Base-by-base conservation (phyloP, 2,888 invertebrate genomes). In the Minunthozetes semirufus region DNA sequence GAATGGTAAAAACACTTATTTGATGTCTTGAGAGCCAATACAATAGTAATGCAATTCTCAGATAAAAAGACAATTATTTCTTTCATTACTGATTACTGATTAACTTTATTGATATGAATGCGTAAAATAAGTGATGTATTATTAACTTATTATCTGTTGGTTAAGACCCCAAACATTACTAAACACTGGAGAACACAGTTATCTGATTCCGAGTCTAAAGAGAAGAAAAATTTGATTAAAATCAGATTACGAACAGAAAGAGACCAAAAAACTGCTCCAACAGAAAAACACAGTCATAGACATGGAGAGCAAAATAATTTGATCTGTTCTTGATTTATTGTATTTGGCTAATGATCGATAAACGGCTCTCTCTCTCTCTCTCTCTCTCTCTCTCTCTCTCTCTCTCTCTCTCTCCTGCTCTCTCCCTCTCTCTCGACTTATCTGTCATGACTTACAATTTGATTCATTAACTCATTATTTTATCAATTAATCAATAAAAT, bases 381-480 rank as follows among this genome's bases (percentile, higher is more conserved):
- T 33, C 33, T 33, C 33, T 33, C 33, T 33, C 33, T 33, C 33
- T 33, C 33, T 33, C 33, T 33, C 33, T 33, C 33, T 33, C 33
- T 33, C 33, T 33, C 33, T 33, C 33, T 33, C 33, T 33, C 33
- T 33, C 33, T 33, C 33, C 8, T 8, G 3, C 33, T 33, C 33
- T 56, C 25, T 22, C 9, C 13, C 25, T 22, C 25, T 13, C 46
- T 48, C 46, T 48, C 46, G 25, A 25, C 56, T 56, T 56, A 56
- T 56, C 56, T 56, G 56, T 56, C 56, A 56, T 56, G 56, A 56
- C 56, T 56, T 56, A 56, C 56, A 56, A 56, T 56, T 56, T 56
- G 56, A 56, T 56, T 56, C 56, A 56, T 56, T 56, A 56, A 56
- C 56, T 56, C 56, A 56, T 56, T 56, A 56, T 56, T 25, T 56